Evolutionary conservation across 2,113 vertebrate species (phyloP), one percentile per base, ranked within the genome.

Genomic region (Corythaixoides concolor): DNA sequence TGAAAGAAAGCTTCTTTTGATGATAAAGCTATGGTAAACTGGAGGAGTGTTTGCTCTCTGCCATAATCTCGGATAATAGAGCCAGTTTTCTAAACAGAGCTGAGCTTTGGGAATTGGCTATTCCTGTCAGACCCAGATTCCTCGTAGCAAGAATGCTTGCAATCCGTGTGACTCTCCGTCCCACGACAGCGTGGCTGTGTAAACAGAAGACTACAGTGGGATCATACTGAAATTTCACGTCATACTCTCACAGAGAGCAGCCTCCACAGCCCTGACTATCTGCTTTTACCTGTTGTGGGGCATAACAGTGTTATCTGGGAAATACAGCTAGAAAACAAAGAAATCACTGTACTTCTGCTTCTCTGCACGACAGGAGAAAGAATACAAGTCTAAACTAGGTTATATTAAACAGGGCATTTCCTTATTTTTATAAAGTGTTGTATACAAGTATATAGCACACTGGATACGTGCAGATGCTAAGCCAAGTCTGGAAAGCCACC

Each of bases 81-180:
- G 88, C 55, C 59, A 27, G 85, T 91, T 96, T 88, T 96, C 79
- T 86, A 92, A 96, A 90, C 92, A 92, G 83, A 92, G 88, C 68
- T 32, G 90, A 93, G 92, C 96, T 96, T 92, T 96, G 96, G 96
- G 95, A 96, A 92, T 95, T 0, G 0, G 79, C 85, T 93, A 5
- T 75, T 97, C 85, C 94, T 94, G 88, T 88, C 86, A 32, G 90
- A 59, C 72, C 27, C 35, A 19, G 95, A 96, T 96, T 96, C 96
- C 96, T 96, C 9, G 0, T 28, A 92, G 92, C 95, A 97, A 96
- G 93, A 96, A 95, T 96, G 95, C 93, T 96, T 96, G 93, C 96
- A 94, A 94, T 94, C 85, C 1, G 0, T 95, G 88, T 1, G 4
- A 92, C 59, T 45, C 50, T 32, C 47, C 43, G 90, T 95, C 96